Conservation (phyloP, 35 echinoderm and acorn worm genomes). For the Heliocidaris tuberculata region DNA sequence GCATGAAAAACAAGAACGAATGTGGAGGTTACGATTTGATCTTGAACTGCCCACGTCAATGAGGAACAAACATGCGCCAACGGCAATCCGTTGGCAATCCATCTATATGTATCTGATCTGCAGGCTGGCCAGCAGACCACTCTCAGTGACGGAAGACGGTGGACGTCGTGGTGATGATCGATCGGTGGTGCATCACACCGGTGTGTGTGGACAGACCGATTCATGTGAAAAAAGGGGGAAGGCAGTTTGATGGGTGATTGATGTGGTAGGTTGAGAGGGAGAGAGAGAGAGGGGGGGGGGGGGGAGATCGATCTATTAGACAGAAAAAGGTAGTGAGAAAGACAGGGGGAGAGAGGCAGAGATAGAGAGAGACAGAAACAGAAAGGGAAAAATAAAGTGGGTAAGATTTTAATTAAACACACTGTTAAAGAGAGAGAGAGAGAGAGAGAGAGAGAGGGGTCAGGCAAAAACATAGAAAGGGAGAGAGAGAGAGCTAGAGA, state of each 20-base stretch:
- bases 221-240: background rate
- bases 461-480: background rate
- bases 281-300: background rate
- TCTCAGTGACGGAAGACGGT: background rate
- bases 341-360: background rate
- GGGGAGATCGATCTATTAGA: background rate
- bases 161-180: background rate
- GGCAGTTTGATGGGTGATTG: background rate
- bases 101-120: conserved; percentile 1
- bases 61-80: background rate
- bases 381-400: background rate
- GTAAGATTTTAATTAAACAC: background rate
- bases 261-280: background rate
- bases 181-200: background rate
- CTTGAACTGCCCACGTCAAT: background rate
- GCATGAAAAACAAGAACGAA: background rate
- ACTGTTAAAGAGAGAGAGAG: background rate
- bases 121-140: background rate
- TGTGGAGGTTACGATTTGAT: background rate
- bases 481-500: background rate
- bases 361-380: background rate
- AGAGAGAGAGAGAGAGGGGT: background rate
- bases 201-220: background rate
- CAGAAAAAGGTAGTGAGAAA: background rate
- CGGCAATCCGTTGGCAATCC: background rate